Conservation (phyloP, 1,140 invertebrate species). For the Contarinia nasturtii region DNA sequence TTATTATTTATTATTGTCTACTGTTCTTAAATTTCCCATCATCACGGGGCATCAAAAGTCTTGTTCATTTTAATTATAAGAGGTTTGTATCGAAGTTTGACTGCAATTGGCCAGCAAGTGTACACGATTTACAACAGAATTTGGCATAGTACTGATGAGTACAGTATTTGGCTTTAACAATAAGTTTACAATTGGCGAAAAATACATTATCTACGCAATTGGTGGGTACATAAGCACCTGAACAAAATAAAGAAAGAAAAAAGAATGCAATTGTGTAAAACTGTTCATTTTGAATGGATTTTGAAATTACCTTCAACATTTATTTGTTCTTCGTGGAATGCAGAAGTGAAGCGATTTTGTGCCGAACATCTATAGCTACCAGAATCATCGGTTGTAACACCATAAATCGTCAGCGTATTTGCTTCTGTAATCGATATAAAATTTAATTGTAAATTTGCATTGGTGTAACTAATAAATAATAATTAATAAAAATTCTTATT, state of each 20-base stretch:
- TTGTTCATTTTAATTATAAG: neutral
- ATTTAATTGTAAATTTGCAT: no score
- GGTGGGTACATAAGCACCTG: slow-evolving; percentile 51
- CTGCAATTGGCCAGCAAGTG: slow-evolving; percentile 52
- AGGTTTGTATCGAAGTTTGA: neutral
- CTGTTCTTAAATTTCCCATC: neutral
- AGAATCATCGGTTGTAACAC: slow-evolving; percentile 42
- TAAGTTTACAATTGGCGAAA: slow-evolving; percentile 74
- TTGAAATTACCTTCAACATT: slow-evolving; percentile 41
- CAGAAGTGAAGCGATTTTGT: slow-evolving; percentile 41
- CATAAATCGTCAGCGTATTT: slow-evolving; percentile 41
- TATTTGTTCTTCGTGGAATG: slow-evolving; percentile 38
- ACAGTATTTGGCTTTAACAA: slow-evolving; percentile 66
- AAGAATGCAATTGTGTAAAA: neutral
- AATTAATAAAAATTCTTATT: no score
- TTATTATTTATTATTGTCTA: neutral
- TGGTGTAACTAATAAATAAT: no score
- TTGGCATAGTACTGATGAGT: slow-evolving; percentile 71
- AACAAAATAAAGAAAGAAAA: slow-evolving; percentile 10
- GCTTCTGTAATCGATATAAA: slow-evolving; percentile 18
- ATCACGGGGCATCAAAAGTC: neutral
- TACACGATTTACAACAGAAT: slow-evolving; percentile 85
- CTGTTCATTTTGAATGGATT: neutral
- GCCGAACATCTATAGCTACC: slow-evolving; percentile 66
- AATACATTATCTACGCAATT: slow-evolving; percentile 72